Evolutionary conservation across 1,140 invertebrate species (phyloP), one percentile per base, ranked within the genome.

Genomic region (Tetramorium simillimum): DNA sequence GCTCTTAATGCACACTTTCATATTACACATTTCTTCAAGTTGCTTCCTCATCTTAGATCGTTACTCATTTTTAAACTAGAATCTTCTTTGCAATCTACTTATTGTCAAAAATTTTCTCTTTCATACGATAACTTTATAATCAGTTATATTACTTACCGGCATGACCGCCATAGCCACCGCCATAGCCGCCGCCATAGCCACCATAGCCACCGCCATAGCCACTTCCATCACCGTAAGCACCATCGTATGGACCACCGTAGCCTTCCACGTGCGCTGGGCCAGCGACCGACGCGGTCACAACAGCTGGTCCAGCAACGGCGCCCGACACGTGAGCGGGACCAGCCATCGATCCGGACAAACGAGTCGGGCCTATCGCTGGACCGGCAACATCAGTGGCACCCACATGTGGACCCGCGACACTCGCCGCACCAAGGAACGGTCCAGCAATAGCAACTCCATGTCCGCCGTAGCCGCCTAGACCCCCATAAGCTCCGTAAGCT

Each of bases 211-310:
- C 65, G 33, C 75, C 51, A 16, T 86, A 65, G 10, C 67, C 73
- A 33, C 33, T 33, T 33, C 33, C 33, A 46, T 85, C 51, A 51
- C 88, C 92, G 7, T 88, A 92, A 33, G 86, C 93, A 56, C 86
- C 92, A 16, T 91, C 90, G 21, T 93, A 93, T 28, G 86, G 67
- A 18, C 90, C 93, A 62, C 77, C 91, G 49, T 94, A 94, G 37
- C 93, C 92, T 58, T 94, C 94, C 56, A 95, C 95, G 24, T 95
- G 92, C 24, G 95, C 93, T 0, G 94, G 94, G 28, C 95, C 95
- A 65, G 94, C 94, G 6, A 95, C 92, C 3, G 95, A 95, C 7
- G 93, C 92, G 6, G 94, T 93, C 3, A 95, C 94, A 1, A 94
- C 89, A 5, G 95, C 94, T 6, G 94, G 93, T 37, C 95, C 95